A percentile compares a stretch with the other conserved stretches of the same genome.
phyloP scores from a whole-genome alignment of 2,888 invertebrate species.

The Furcula furcula region DNA sequence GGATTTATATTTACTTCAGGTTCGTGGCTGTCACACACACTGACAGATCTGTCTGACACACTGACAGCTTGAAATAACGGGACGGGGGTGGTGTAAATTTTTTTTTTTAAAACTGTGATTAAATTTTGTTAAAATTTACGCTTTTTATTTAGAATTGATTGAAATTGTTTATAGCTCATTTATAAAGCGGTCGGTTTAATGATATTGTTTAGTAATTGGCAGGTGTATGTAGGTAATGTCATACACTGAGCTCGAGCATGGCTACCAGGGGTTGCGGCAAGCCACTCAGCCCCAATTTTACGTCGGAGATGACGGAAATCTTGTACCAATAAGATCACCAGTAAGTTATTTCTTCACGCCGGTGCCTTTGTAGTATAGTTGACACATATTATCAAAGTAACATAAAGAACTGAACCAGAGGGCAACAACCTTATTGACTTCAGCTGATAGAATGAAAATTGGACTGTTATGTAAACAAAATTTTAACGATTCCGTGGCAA shows the following conservation, averaged over 20 bases:
- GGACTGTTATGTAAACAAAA: conserved; percentile 19
- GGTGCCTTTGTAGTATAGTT: conserved; percentile 8
- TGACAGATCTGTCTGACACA: too few species aligned
- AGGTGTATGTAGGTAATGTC: conserved; percentile 85
- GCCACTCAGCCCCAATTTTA: conserved; percentile 86
- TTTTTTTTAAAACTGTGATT: too few species aligned
- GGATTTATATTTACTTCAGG: too few species aligned
- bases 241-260: conserved; percentile 95
- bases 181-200: conserved; percentile 10
- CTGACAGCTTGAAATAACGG: too few species aligned
- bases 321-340: conserved; percentile 79
- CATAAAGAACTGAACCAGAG: conserved; percentile 5
- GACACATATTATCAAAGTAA: conserved; percentile 3
- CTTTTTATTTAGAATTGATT: conserved; percentile 19
- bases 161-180: conserved; percentile 10
- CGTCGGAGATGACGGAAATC: conserved; percentile 86
- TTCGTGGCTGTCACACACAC: too few species aligned
- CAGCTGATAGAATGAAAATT: neutral
- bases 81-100: too few species aligned
- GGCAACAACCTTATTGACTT: conserved; percentile 11
- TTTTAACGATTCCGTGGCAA: too few species aligned
- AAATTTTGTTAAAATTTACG: too few species aligned
- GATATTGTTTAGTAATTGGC: conserved; percentile 19
- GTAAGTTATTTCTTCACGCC: conserved; percentile 67
- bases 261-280: conserved; percentile 93